Evolutionary conservation across 1,140 invertebrate species (phyloP).

Genomic region (Glomeris maerens): DNA sequence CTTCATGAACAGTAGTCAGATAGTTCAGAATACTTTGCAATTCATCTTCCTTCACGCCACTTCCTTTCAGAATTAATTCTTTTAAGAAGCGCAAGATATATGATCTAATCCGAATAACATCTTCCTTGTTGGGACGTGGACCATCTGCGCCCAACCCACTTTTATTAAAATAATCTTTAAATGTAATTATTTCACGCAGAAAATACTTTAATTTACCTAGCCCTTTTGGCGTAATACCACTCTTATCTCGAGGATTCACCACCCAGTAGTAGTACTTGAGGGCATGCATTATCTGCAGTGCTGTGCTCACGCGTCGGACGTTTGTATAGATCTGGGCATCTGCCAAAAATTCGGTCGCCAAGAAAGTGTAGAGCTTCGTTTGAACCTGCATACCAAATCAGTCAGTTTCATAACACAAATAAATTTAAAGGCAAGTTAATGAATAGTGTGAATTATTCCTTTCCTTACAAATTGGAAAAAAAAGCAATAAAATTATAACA

Average conservation of each 20-base stretch:
- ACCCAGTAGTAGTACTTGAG: slow-evolving; percentile 99
- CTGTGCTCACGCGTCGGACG: slow-evolving; percentile 88
- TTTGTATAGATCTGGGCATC: slow-evolving; percentile 96
- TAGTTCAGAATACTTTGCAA: slow-evolving; percentile 97
- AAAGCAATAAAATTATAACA: no score
- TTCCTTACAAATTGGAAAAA: no score
- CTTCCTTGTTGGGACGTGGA: slow-evolving; percentile 79
- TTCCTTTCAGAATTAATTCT: slow-evolving; percentile 90
- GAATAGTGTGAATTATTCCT: no score
- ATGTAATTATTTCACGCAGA: no score
- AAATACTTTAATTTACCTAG: slow-evolving; percentile 47
- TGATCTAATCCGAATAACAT: slow-evolving; percentile 81
- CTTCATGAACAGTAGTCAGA: slow-evolving; percentile 91
- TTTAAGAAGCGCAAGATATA: slow-evolving; percentile 93
- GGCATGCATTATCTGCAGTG: slow-evolving; percentile 94
- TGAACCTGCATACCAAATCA: slow-evolving; percentile 42
- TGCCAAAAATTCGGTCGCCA: slow-evolving; percentile 93
- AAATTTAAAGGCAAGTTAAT: slow-evolving; percentile 8
- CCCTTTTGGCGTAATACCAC: slow-evolving; percentile 86
- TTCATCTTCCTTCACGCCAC: slow-evolving; percentile 95
- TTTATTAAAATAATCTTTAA: slow-evolving; percentile 7
- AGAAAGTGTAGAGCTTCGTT: slow-evolving; percentile 86
- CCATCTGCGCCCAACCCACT: slow-evolving; percentile 52
- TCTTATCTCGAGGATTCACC: slow-evolving; percentile 82
- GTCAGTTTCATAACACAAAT: no score